phyloP scores from a whole-genome alignment of 1,140 invertebrate species.

The Megalonaias nervosa region DNA sequence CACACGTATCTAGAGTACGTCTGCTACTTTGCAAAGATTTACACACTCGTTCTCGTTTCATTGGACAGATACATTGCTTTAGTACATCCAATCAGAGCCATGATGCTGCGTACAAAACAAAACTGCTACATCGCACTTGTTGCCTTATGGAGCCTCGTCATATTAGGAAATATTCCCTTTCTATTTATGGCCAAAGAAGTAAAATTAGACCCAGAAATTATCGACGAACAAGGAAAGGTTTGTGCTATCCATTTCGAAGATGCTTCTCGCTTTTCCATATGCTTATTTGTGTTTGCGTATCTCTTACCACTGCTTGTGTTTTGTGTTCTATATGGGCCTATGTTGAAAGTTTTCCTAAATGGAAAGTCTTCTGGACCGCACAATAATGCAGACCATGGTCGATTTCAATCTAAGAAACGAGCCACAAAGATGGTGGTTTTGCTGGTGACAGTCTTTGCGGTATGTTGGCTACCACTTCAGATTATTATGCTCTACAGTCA shows the following conservation, averaged over 20 bases:
- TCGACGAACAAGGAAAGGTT: background rate
- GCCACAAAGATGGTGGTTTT: background rate
- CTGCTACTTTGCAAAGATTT: background rate
- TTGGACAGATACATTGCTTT: conserved; percentile 10
- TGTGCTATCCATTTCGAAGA: background rate
- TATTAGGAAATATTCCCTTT: conserved; percentile 2
- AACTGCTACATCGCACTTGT: background rate
- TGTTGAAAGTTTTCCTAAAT: background rate
- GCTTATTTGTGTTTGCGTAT: conserved; percentile 15
- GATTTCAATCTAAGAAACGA: background rate
- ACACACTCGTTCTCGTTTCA: conserved; percentile 8
- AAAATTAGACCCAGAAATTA: background rate
- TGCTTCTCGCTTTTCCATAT: background rate
- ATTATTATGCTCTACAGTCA: background rate
- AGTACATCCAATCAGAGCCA: background rate
- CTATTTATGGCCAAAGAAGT: background rate
- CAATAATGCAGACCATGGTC: background rate
- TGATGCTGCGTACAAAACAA: background rate
- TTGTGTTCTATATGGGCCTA: background rate
- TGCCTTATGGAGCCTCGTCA: background rate
- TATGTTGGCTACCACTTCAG: conserved; percentile 14
- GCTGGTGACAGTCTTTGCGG: background rate
- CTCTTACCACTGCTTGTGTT: background rate
- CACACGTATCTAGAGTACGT: background rate
- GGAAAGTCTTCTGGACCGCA: background rate